A percentile compares a stretch with the other conserved stretches of the same genome.
Conservation (phyloP, 2,888 invertebrate genomes). For the Mylabris sibirica region DNA sequence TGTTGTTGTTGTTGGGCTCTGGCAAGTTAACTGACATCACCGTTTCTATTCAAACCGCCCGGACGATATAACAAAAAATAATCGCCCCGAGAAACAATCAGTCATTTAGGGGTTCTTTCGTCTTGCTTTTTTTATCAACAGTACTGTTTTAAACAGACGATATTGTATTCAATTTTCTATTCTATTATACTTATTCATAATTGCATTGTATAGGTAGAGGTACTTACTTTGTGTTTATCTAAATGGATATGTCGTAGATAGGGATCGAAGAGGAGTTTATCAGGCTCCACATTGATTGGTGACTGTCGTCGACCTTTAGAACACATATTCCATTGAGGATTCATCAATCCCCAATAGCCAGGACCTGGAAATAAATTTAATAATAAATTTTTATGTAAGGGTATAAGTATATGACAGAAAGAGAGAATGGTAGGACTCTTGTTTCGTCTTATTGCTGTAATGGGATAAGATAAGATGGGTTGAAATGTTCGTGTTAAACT, state of each 20-base stretch:
- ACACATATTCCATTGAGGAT: conserved; percentile 98
- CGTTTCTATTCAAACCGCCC: conserved; percentile 40
- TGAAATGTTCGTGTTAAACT: conserved; percentile 39
- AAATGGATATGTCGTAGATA: conserved; percentile 89
- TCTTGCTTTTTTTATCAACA: neutral
- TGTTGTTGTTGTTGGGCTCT: conserved; percentile 35
- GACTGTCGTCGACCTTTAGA: conserved; percentile 95
- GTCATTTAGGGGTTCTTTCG: conserved; percentile 34
- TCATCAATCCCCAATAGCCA: conserved; percentile 97
- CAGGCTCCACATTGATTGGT: conserved; percentile 96
- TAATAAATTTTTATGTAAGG: neutral
- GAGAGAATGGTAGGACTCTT: neutral
- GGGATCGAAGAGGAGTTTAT: conserved; percentile 93
- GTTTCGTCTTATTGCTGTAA: neutral
- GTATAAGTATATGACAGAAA: too few species aligned
- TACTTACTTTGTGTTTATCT: conserved; percentile 91
- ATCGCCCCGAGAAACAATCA: conserved; percentile 44
- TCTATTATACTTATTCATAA: too few species aligned
- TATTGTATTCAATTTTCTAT: neutral
- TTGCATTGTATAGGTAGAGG: too few species aligned
- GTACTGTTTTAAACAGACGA: too few species aligned
- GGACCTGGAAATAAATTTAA: conserved; percentile 75
- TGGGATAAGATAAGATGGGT: conserved; percentile 33
- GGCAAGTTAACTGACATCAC: conserved; percentile 31
- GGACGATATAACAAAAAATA: conserved; percentile 43